Percentiles rank a stretch among this genome's conserved stretches.
phyloP scores from a whole-genome alignment of 1,140 invertebrate genomes.

The Octopus bimaculoides region DNA sequence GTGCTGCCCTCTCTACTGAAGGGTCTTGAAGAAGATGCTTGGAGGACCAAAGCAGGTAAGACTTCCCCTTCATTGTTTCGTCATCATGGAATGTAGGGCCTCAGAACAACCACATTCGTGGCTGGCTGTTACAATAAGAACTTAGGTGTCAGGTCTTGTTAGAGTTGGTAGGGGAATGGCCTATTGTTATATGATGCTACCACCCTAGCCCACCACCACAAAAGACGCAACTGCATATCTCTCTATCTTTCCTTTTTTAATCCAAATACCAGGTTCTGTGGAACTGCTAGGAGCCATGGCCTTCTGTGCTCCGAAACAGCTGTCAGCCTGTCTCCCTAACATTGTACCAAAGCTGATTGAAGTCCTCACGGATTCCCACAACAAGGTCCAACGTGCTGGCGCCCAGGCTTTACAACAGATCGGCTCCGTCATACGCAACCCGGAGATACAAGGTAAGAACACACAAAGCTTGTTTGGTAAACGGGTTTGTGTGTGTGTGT shows the following conservation, averaged over 20 bases:
- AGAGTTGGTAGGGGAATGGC: too few relatives aligned
- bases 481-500: not conserved
- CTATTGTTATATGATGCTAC: too few relatives aligned
- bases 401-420: slow-evolving; percentile 94
- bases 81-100: too few relatives aligned
- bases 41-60: slow-evolving; percentile 94
- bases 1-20: slow-evolving; percentile 86
- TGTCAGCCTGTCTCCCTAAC: slow-evolving; percentile 94
- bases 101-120: too few relatives aligned
- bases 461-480: not conserved
- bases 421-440: slow-evolving; percentile 96
- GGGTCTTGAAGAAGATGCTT: slow-evolving; percentile 95
- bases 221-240: too few relatives aligned
- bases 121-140: too few relatives aligned
- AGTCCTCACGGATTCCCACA: slow-evolving; percentile 95
- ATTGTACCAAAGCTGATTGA: slow-evolving; percentile 99
- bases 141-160: too few relatives aligned
- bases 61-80: not conserved
- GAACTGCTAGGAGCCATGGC: slow-evolving; percentile 90
- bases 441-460: slow-evolving; percentile 85
- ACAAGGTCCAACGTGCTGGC: slow-evolving; percentile 95
- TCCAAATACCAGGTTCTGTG: slow-evolving; percentile 72
- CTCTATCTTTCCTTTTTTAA: too few relatives aligned
- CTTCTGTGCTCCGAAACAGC: slow-evolving; percentile 96
- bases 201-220: too few relatives aligned